These are phyloP conservation scores for Antheraea pernyi DNA, from an alignment of 1,140 invertebrate species.

Conservation along the genomic window DNA sequence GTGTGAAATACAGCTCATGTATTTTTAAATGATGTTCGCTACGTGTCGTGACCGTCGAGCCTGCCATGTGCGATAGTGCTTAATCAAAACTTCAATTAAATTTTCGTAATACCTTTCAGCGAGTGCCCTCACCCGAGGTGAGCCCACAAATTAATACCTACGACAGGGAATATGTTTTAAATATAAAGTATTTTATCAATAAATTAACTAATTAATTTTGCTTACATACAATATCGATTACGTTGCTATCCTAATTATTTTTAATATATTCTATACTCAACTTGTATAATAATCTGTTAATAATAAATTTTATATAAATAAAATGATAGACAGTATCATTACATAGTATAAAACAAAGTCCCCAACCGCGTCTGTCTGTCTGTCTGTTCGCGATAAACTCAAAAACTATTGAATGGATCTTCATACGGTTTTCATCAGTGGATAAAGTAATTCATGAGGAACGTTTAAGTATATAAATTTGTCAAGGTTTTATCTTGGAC, in stretches of 20 bases:
- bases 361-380: too few species aligned
- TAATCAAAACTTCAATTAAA: conserved; percentile 72
- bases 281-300: too few species aligned
- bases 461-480: too few species aligned
- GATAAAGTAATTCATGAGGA: too few species aligned
- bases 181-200: conserved; percentile 30
- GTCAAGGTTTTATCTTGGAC: too few species aligned
- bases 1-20: not conserved
- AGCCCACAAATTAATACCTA: conserved; percentile 51
- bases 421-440: too few species aligned
- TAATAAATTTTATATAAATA: too few species aligned
- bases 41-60: not conserved
- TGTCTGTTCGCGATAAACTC: too few species aligned
- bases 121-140: conserved; percentile 36
- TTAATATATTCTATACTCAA: not conserved
- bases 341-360: too few species aligned
- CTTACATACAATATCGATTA: conserved; percentile 19
- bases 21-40: not conserved
- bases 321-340: too few species aligned
- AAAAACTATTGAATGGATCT: too few species aligned
- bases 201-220: conserved; percentile 25
- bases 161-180: conserved; percentile 41
- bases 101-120: conserved; percentile 60
- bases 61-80: conserved; percentile 53
- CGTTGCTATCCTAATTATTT: conserved; percentile 10